These are phyloP conservation scores for Circaetus cinerascens DNA, from an alignment of 2,113 vertebrate species.

Conservation along the genomic window DNA sequence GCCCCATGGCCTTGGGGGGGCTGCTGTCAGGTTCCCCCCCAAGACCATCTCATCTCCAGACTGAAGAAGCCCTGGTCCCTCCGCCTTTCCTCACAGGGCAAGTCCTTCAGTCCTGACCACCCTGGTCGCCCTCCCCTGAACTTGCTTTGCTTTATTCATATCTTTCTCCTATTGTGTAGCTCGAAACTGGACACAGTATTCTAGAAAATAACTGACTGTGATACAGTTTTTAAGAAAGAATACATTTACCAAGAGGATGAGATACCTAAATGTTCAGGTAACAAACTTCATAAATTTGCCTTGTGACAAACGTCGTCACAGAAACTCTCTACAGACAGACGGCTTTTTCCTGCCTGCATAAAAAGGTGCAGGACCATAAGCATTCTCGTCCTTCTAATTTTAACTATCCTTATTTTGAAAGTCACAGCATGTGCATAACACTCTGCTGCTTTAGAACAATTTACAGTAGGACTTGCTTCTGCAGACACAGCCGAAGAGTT, in stretches of 20 bases:
- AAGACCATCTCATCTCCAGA: background rate
- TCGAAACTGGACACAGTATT: background rate
- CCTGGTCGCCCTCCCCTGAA: background rate
- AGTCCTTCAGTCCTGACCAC: background rate
- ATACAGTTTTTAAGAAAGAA: background rate
- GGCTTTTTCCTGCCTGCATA: background rate
- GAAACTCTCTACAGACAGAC: background rate
- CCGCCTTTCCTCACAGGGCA: background rate
- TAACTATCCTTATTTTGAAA: background rate
- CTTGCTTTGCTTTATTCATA: background rate
- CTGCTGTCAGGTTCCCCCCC: background rate
- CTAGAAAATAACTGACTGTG: background rate
- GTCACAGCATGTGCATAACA: background rate
- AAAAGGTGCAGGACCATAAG: background rate
- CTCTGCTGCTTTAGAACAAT: background rate
- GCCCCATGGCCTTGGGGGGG: background rate
- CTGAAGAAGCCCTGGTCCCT: background rate
- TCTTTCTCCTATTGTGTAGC: background rate
- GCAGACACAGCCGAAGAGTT: background rate
- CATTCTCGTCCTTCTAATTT: background rate
- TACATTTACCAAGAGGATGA: background rate
- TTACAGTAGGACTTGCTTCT: background rate
- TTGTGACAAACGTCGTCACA: background rate
- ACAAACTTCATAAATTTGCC: background rate
- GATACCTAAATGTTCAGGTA: background rate